Evolutionary conservation across 2,888 invertebrate species (phyloP), one percentile per base, ranked within the genome.

Genomic region (Yponomeuta sedellus): DNA sequence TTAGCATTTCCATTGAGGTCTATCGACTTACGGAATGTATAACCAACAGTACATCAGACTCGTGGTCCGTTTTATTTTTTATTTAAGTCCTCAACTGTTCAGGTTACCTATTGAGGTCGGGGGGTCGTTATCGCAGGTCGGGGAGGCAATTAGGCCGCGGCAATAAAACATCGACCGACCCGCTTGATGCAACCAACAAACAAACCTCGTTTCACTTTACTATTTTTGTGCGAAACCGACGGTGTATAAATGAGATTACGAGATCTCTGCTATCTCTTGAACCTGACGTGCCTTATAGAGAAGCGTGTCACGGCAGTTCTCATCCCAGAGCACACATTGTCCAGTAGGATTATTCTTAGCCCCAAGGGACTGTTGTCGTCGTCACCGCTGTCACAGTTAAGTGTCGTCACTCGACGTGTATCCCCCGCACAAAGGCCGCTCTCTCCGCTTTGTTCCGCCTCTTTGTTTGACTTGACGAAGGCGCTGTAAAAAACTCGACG

Each of bases 361-460:
- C 28, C 25, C 22, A 20, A 20, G 12, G 59, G 61, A 28, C 10
- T 4, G 28, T 25, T 25, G 28, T 61, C 61, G 34, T 28, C 28
- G 61, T 61, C 61, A 11, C 44, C 44, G 52, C 25, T 83, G 86
- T 84, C 82, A 81, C 80, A 83, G 84, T 77, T 84, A 85, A 89
- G 88, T 89, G 86, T 75, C 80, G 79, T 77, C 80, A 81, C 78
- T 78, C 83, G 34, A 66, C 64, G 66, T 66, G 40, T 59, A 66
- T 40, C 59, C 63, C 25, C 34, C 22, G 12, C 80, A 87, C 86
- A 89, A 88, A 88, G 83, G 82, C 85, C 75, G 81, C 85, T 86
- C 88, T 88, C 85, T 82, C 84, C 78, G 83, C 87, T 86, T 88
- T 90, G 88, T 90, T 87, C 85, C 83, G 85, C 83, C 78, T 86